Evolutionary conservation across 2,113 vertebrate species (phyloP), one percentile per base, ranked within the genome.

Genomic region (Azemiops feae): DNA sequence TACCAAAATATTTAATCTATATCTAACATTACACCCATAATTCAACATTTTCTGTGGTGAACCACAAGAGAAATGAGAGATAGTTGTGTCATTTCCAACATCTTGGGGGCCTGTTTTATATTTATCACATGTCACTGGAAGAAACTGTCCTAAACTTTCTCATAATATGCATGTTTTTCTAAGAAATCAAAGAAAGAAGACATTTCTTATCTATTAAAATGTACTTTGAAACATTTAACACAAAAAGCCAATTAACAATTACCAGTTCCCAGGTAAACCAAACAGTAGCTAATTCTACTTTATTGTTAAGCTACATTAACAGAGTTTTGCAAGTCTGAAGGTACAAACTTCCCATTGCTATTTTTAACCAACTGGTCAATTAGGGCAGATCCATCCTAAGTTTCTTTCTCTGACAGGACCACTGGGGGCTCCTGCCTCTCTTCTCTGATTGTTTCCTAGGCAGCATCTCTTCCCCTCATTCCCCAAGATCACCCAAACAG

Each of bases 61-160:
- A 96, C 69, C 85, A 60, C 91, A 95, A 93, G 86, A 89, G 93
- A 96, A 96, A 94, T 92, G 52, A 93, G 95, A 93, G 93, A 93
- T 95, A 94, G n/a, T 23, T 43, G 9, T 92, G 90, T 94, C 94
- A 94, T 96, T 97, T 95, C 95, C 97, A 96, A 92, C 92, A 96
- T 96, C 93, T 95, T 94, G 7, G 93, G 96, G 95, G 96, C 91
- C 81, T 94, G 93, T 87, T 96, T 95, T 97, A 95, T 96, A 96
- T 96, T 88, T 95, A 94, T 96, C 95, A 93, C 93, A 96, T 92
- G 96, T 92, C 93, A 93, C 93, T n/a, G 47, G 74, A 89, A 96
- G 92, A 94, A 96, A 93, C 89, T 89, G 94, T 94, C 93, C 90
- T 86, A 95, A 69, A 92, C 94, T 95, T 94, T 60, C 69, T 95